Conservation (phyloP, 2,888 invertebrate genomes). For the Drosophila incognita region DNA sequence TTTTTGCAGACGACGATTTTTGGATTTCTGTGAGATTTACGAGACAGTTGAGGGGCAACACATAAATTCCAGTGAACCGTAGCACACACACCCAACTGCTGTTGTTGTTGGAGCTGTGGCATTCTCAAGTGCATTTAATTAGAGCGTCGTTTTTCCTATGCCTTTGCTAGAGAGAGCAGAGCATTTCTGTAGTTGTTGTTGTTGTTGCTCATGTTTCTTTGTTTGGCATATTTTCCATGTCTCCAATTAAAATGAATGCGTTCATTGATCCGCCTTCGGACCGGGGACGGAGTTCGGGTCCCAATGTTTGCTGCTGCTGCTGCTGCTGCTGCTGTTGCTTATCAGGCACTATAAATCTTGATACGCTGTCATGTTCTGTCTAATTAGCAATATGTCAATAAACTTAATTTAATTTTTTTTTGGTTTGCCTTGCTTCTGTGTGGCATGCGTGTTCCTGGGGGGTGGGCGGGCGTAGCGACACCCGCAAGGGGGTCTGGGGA, state of each 20-base stretch:
- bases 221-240: constrained; percentile 79
- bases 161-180: constrained; percentile 34
- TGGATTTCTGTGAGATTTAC: constrained; percentile 68
- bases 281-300: neutral
- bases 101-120: constrained; percentile 50
- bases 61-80: constrained; percentile 73
- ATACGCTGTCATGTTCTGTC: constrained; percentile 84
- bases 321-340: constrained; percentile 57
- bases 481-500: neutral
- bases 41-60: constrained; percentile 70
- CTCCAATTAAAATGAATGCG: constrained; percentile 82
- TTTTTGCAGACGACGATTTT: constrained; percentile 45
- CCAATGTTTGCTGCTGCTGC: constrained; percentile 40
- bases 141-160: constrained; percentile 60
- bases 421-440: constrained; percentile 34
- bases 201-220: constrained; percentile 48
- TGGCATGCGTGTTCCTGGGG: constrained; percentile 41
- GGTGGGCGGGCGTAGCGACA: neutral
- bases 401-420: constrained; percentile 81
- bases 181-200: constrained; percentile 19
- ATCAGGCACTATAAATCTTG: constrained; percentile 83
- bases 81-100: constrained; percentile 26
- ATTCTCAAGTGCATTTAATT: constrained; percentile 79
- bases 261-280: constrained; percentile 73
- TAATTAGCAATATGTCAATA: constrained; percentile 84